Percentiles rank a stretch among this genome's conserved stretches.
Evolutionary conservation across 1,140 invertebrate genomes (phyloP).

Genomic region (Achroia grisella): DNA sequence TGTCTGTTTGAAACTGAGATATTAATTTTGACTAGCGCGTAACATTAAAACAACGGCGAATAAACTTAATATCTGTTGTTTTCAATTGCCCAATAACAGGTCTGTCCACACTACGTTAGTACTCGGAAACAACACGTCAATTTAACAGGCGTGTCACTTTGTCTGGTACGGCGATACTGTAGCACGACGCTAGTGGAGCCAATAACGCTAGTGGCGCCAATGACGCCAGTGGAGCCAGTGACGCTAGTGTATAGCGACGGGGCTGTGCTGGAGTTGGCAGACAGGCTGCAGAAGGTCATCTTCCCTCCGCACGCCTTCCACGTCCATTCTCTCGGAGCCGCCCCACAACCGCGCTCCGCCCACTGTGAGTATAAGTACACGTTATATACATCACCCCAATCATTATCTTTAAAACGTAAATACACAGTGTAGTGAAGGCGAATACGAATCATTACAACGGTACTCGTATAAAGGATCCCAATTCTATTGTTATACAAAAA

Average conservation of each 20-base stretch:
- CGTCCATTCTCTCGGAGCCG: conserved; percentile 59
- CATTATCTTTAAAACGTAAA: background rate
- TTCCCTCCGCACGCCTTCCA: conserved; percentile 49
- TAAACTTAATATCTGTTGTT: too few relatives aligned
- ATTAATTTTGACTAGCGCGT: too few relatives aligned
- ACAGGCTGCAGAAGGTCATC: conserved; percentile 51
- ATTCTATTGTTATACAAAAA: too few relatives aligned
- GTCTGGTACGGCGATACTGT: too few relatives aligned
- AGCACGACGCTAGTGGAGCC: conserved; percentile 1
- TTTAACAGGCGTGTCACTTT: too few relatives aligned
- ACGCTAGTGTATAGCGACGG: conserved; percentile 63
- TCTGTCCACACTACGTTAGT: background rate
- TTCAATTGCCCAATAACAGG: too few relatives aligned
- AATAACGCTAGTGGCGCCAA: background rate
- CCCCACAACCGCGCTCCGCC: conserved; percentile 43
- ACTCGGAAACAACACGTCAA: too few relatives aligned
- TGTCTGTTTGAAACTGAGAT: too few relatives aligned
- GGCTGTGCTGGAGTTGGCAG: conserved; percentile 48
- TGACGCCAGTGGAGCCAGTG: conserved; percentile 9
- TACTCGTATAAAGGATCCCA: too few relatives aligned
- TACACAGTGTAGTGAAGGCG: too few relatives aligned
- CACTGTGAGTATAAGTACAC: conserved; percentile 5
- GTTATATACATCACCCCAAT: background rate
- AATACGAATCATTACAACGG: too few relatives aligned
- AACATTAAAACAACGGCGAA: too few relatives aligned